A percentile compares a stretch with the other conserved stretches of the same genome.
phyloP scores from a whole-genome alignment of 2,797 vertebrate genomes.

The Sebastes vulpes region DNA sequence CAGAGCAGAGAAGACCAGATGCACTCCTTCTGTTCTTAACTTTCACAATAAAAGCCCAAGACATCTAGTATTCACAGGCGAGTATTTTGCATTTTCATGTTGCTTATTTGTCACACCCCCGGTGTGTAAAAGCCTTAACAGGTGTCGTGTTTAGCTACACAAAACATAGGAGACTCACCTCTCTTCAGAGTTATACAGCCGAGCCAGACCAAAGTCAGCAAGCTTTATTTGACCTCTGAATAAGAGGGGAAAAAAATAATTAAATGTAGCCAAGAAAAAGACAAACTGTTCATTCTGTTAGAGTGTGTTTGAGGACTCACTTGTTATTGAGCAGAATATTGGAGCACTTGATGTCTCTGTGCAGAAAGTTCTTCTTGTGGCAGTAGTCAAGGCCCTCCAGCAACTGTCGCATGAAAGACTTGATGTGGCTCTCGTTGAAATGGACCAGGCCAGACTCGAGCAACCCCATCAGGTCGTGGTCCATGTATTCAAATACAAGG shows the following conservation, averaged over 20 bases:
- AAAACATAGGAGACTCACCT: conserved; percentile 85
- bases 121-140: background rate
- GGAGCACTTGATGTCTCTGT: conserved; percentile 98
- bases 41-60: too few relatives aligned
- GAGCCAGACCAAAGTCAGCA: conserved; percentile 97
- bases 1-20: too few relatives aligned
- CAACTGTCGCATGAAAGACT: conserved; percentile 98
- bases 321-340: conserved; percentile 99
- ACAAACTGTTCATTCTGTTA: background rate
- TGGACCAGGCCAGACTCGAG: conserved; percentile 98
- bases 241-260: background rate
- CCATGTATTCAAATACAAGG: conserved; percentile 99
- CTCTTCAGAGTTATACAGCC: conserved; percentile 98
- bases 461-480: conserved; percentile 98
- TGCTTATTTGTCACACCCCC: too few relatives aligned
- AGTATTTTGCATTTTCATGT: too few relatives aligned
- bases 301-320: conserved; percentile 67
- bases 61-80: too few relatives aligned
- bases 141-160: background rate
- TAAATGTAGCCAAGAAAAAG: background rate
- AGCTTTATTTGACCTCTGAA: conserved; percentile 97
- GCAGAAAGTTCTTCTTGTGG: conserved; percentile 99
- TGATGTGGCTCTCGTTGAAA: conserved; percentile 98
- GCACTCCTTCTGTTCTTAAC: too few relatives aligned
- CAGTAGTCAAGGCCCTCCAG: conserved; percentile 99